These are phyloP conservation scores for Lepidocolaptes lacrymiger DNA, from an alignment of 2,797 vertebrate genomes.

Conservation along the genomic window DNA sequence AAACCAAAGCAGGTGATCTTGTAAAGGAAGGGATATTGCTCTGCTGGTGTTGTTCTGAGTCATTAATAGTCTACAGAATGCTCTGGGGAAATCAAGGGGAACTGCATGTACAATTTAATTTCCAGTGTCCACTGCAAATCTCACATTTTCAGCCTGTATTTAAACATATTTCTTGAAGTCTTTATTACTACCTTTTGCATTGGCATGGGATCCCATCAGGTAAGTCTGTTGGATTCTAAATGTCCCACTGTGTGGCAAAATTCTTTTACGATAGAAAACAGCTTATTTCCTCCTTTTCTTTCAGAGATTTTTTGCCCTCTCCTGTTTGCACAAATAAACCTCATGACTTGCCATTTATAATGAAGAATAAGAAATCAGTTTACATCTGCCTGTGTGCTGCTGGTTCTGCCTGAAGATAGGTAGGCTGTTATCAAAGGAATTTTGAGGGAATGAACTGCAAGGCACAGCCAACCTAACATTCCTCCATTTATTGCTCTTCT, in stretches of 20 bases:
- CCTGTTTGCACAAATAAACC: neutral
- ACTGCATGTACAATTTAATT: neutral
- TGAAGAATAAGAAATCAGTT: neutral
- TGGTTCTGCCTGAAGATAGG: neutral
- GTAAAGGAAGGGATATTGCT: constrained; percentile 1
- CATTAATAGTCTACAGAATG: neutral
- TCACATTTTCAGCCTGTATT: neutral
- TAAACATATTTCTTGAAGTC: neutral
- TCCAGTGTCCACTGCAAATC: neutral
- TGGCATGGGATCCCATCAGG: neutral
- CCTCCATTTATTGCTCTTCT: neutral
- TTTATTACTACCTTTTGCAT: neutral
- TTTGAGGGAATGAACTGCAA: neutral
- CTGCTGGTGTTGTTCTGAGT: neutral
- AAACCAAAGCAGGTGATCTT: constrained; percentile 40
- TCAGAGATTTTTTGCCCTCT: neutral
- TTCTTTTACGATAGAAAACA: neutral
- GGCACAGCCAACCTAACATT: neutral
- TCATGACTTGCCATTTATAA: neutral
- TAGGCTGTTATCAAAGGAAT: neutral
- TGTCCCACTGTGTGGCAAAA: neutral
- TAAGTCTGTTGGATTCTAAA: neutral
- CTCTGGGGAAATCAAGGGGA: neutral
- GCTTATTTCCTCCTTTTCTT: neutral
- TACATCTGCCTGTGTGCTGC: neutral